Conservation (phyloP, 2,113 vertebrate genomes). For the Montifringilla adamsi region DNA sequence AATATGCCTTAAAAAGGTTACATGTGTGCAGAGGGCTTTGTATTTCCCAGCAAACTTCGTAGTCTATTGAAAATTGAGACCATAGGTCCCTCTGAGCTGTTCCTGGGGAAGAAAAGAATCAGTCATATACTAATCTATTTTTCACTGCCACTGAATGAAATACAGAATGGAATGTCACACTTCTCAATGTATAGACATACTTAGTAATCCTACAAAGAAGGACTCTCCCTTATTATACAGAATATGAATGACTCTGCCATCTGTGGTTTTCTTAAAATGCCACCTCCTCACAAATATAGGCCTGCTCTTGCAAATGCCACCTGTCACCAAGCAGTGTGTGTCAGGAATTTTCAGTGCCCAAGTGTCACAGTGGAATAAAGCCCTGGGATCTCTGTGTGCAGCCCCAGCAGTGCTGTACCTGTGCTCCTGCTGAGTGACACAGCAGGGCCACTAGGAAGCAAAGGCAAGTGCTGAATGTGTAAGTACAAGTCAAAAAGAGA, state of each 20-base stretch:
- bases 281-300: slow-evolving; percentile 10
- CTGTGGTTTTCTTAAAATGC: slow-evolving; percentile 57
- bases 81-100: background rate
- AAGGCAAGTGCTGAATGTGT: background rate
- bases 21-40: background rate
- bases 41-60: background rate
- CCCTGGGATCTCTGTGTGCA: background rate
- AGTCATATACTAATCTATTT: background rate
- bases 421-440: background rate
- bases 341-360: background rate
- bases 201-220: background rate
- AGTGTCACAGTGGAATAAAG: background rate
- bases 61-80: background rate
- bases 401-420: background rate
- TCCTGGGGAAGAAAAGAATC: background rate
- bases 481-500: background rate
- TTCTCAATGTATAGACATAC: background rate
- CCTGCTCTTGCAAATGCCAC: slow-evolving; percentile 11
- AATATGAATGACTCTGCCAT: slow-evolving; percentile 52
- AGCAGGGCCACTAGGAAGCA: background rate
- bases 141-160: slow-evolving; percentile 5
- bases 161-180: background rate
- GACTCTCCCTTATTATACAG: background rate
- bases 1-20: background rate
- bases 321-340: background rate